A percentile compares a stretch with the other conserved stretches of the same genome.
Evolutionary conservation across 2,113 vertebrate species (phyloP).

Genomic region (Aegithalos caudatus): DNA sequence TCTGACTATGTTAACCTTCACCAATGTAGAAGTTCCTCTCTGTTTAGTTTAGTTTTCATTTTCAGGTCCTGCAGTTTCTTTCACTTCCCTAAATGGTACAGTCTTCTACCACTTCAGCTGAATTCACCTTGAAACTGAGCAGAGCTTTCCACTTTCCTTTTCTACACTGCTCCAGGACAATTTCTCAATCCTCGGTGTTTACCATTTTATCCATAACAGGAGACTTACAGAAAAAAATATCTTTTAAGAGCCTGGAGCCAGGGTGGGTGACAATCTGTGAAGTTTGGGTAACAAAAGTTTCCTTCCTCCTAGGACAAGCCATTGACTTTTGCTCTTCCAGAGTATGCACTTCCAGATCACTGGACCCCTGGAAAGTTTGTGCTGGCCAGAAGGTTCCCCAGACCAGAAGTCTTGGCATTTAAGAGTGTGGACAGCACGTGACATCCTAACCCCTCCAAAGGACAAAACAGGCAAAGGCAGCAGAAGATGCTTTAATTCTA

Average conservation of each 20-base stretch:
- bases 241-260: neutral
- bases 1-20: neutral
- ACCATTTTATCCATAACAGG: neutral
- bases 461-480: neutral
- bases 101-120: neutral
- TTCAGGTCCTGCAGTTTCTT: neutral
- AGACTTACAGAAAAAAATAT: neutral
- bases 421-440: neutral
- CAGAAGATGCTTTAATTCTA: neutral
- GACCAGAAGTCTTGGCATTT: neutral
- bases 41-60: neutral
- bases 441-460: neutral
- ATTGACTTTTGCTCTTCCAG: neutral
- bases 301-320: neutral
- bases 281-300: neutral
- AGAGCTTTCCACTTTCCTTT: neutral
- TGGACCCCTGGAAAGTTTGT: neutral
- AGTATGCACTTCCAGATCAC: neutral
- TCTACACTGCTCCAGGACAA: neutral
- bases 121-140: neutral
- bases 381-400: neutral
- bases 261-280: neutral
- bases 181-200: neutral
- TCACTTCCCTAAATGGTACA: neutral
- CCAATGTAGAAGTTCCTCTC: neutral